Percentiles rank a stretch among this genome's conserved stretches.
These are phyloP conservation scores for Trichomycterus rosablanca DNA, from an alignment of 2,113 vertebrate genomes.

Conservation along the genomic window DNA sequence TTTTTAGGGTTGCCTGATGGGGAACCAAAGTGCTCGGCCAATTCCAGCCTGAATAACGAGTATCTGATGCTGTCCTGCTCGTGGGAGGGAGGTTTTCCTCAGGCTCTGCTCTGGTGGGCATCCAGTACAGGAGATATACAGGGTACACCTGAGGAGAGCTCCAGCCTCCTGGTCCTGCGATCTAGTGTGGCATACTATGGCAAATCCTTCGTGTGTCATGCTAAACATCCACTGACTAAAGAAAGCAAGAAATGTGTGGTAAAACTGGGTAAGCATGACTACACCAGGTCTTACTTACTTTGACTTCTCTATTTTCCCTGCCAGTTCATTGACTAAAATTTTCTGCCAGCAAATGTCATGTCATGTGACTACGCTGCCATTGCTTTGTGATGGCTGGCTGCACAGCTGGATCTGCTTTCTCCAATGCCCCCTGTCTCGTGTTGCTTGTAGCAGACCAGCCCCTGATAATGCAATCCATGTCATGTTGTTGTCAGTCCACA, in stretches of 20 bases:
- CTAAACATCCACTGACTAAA: constrained; percentile 69
- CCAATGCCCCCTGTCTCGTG: no score
- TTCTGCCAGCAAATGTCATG: no score
- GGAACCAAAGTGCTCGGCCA: constrained; percentile 68
- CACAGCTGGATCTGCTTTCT: no score
- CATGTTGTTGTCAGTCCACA: no score
- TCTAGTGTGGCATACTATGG: constrained; percentile 59
- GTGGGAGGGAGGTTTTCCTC: constrained; percentile 78
- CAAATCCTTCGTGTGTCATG: constrained; percentile 70
- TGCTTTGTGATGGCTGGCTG: no score
- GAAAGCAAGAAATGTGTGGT: constrained; percentile 65
- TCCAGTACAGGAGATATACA: constrained; percentile 51
- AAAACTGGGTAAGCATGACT: constrained; percentile 67
- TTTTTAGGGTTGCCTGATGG: constrained; percentile 66
- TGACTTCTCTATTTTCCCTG: no score
- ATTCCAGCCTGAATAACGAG: constrained; percentile 64
- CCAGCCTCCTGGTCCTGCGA: constrained; percentile 65
- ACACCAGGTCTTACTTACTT: no score
- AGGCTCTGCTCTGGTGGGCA: constrained; percentile 71
- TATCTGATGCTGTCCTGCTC: constrained; percentile 77
- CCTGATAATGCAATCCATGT: no score
- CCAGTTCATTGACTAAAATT: no score
- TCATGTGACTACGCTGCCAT: no score
- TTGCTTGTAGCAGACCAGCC: no score
- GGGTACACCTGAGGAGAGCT: constrained; percentile 57